Conservation (phyloP, 2,113 vertebrate genomes). For the Xenopus laevis region DNA sequence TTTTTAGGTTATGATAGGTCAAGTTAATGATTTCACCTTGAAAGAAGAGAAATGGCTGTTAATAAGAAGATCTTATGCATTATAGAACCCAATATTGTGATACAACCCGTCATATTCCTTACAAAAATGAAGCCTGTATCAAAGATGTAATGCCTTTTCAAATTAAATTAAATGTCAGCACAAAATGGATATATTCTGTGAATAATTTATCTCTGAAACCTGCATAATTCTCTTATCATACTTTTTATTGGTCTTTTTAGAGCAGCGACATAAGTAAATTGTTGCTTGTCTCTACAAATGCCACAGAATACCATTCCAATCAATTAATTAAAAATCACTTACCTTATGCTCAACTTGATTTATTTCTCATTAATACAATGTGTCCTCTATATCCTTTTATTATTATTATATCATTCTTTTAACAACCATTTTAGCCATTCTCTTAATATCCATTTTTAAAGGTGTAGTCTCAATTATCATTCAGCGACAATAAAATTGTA, state of each 20-base stretch:
- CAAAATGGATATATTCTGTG: slow-evolving; percentile 95
- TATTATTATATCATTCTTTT: slow-evolving; percentile 97
- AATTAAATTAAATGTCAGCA: slow-evolving; percentile 98
- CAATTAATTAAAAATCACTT: slow-evolving; percentile 99
- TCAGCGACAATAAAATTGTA: slow-evolving; percentile 70
- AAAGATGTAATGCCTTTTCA: slow-evolving; percentile 97
- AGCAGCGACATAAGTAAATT: slow-evolving; percentile 82
- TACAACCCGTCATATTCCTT: slow-evolving; percentile 59
- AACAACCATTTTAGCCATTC: slow-evolving; percentile 98
- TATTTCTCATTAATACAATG: slow-evolving; percentile 99
- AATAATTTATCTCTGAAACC: slow-evolving; percentile 88
- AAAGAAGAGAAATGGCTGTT: slow-evolving; percentile 46
- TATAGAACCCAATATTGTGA: slow-evolving; percentile 72
- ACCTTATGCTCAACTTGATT: slow-evolving; percentile 99
- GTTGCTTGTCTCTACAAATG: slow-evolving; percentile 85
- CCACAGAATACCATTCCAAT: slow-evolving; percentile 89
- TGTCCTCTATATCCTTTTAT: slow-evolving; percentile 98
- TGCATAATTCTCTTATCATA: slow-evolving; percentile 88
- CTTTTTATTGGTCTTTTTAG: slow-evolving; percentile 79
- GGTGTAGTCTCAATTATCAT: slow-evolving; percentile 67
- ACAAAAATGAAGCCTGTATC: slow-evolving; percentile 62
- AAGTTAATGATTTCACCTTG: slow-evolving; percentile 50
- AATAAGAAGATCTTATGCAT: slow-evolving; percentile 32
- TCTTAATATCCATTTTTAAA: slow-evolving; percentile 88
- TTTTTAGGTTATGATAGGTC: neutral